A percentile compares a stretch with the other conserved stretches of the same genome.
These are phyloP conservation scores for Cheilosia scutellata DNA, from an alignment of 2,888 invertebrate species.

Conservation along the genomic window DNA sequence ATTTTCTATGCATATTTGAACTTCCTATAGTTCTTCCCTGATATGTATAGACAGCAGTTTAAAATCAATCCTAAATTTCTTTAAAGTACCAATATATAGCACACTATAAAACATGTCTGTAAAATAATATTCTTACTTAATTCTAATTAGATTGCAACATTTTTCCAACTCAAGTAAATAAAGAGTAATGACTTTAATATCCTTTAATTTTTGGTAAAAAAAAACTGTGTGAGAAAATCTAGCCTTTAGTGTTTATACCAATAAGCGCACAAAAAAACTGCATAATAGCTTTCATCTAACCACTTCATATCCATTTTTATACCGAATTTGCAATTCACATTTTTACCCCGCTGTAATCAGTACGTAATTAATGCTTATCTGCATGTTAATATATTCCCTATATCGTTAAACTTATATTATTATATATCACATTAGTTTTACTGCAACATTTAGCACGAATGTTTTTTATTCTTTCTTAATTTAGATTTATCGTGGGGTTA, in stretches of 20 bases:
- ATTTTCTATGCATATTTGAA: slow-evolving; percentile 70
- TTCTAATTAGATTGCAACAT: slow-evolving; percentile 42
- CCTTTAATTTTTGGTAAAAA: slow-evolving; percentile 6
- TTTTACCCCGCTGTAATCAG: slow-evolving; percentile 35
- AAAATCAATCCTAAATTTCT: slow-evolving; percentile 41
- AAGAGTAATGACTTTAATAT: slow-evolving; percentile 26
- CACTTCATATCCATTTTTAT: slow-evolving; percentile 56
- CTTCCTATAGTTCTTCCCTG: slow-evolving; percentile 63
- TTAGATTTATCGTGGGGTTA: not conserved
- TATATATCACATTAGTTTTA: slow-evolving; percentile 41
- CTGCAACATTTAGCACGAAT: slow-evolving; percentile 34
- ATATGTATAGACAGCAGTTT: slow-evolving; percentile 62
- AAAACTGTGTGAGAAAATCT: slow-evolving; percentile 44
- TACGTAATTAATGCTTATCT: slow-evolving; percentile 46
- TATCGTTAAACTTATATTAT: slow-evolving; percentile 20
- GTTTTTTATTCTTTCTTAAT: not conserved
- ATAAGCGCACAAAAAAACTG: slow-evolving; percentile 53
- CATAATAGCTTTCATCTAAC: slow-evolving; percentile 50
- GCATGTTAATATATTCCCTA: slow-evolving; percentile 54
- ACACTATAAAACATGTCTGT: slow-evolving; percentile 36
- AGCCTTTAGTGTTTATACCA: slow-evolving; percentile 39
- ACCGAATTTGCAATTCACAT: slow-evolving; percentile 39
- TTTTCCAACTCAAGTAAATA: slow-evolving; percentile 22
- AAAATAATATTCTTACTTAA: slow-evolving; percentile 16
- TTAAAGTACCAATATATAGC: slow-evolving; percentile 45